These are phyloP conservation scores for Takifugu rubripes DNA, from an alignment of 2,797 vertebrate genomes.

Conservation along the genomic window DNA sequence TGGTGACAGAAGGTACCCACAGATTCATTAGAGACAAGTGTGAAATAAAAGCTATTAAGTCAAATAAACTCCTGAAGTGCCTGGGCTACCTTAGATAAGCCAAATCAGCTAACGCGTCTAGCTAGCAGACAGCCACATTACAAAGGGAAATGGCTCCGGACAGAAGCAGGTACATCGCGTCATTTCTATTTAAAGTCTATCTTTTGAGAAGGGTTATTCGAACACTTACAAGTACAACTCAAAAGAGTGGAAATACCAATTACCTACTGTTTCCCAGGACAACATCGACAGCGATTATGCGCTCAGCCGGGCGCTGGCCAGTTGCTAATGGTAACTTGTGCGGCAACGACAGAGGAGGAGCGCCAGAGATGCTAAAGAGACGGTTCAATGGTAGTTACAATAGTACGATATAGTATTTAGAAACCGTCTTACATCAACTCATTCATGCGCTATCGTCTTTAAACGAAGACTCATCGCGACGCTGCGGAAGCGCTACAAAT, in stretches of 20 bases:
- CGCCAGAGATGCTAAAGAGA: conserved; percentile 23
- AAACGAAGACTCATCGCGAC: too few species aligned
- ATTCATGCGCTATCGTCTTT: too few species aligned
- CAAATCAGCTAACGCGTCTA: conserved; percentile 42
- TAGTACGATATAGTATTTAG: too few species aligned
- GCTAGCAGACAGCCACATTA: conserved; percentile 50
- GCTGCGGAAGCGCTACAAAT: too few species aligned
- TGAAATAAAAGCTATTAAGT: not conserved
- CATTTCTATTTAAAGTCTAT: too few species aligned
- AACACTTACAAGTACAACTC: not conserved
- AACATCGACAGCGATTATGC: conserved; percentile 23
- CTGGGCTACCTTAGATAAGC: conserved; percentile 17
- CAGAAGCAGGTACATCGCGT: not conserved
- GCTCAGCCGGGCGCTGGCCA: conserved; percentile 61
- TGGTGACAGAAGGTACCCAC: too few species aligned
- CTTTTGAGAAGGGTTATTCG: not conserved
- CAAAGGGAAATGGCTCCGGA: conserved; percentile 5
- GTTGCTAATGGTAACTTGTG: conserved; percentile 67
- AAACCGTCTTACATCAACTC: too few species aligned
- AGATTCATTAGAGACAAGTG: not conserved
- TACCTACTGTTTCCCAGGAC: conserved; percentile 36
- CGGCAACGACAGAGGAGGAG: conserved; percentile 9
- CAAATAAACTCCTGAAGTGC: conserved; percentile 10
- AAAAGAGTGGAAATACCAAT: not conserved
- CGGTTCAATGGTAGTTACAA: not conserved